These are phyloP conservation scores for Pedetes capensis DNA, from an alignment of 2,113 vertebrate species.

Conservation along the genomic window DNA sequence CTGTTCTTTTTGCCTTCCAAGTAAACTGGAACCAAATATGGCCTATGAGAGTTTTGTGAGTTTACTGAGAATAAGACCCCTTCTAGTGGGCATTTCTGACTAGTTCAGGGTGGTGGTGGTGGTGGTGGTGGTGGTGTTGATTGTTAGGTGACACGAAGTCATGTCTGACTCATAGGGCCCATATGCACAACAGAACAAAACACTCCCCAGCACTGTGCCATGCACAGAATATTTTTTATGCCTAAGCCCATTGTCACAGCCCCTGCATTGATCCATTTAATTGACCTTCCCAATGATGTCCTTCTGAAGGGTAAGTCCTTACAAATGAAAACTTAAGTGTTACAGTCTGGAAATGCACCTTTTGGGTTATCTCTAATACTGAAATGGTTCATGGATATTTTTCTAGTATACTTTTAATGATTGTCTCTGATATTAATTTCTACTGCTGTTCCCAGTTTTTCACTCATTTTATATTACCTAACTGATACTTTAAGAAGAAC, in stretches of 20 bases:
- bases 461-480: neutral
- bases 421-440: neutral
- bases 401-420: neutral
- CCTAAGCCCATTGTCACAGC: too few relatives aligned
- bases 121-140: too few relatives aligned
- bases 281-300: too few relatives aligned
- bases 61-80: too few relatives aligned
- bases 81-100: too few relatives aligned
- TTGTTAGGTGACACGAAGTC: too few relatives aligned
- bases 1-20: slow-evolving; percentile 9
- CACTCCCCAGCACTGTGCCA: too few relatives aligned
- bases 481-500: neutral
- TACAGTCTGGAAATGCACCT: neutral
- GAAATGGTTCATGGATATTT: neutral
- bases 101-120: neutral
- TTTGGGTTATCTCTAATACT: neutral
- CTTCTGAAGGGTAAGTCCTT: neutral
- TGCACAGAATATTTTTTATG: too few relatives aligned
- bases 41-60: neutral
- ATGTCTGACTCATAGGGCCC: too few relatives aligned
- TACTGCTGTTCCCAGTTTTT: neutral
- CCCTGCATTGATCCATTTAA: too few relatives aligned
- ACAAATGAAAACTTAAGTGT: neutral
- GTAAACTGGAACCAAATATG: neutral
- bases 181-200: too few relatives aligned